phyloP scores from a whole-genome alignment of 2,888 invertebrate genomes.

The Troglohyphantes excavatus region DNA sequence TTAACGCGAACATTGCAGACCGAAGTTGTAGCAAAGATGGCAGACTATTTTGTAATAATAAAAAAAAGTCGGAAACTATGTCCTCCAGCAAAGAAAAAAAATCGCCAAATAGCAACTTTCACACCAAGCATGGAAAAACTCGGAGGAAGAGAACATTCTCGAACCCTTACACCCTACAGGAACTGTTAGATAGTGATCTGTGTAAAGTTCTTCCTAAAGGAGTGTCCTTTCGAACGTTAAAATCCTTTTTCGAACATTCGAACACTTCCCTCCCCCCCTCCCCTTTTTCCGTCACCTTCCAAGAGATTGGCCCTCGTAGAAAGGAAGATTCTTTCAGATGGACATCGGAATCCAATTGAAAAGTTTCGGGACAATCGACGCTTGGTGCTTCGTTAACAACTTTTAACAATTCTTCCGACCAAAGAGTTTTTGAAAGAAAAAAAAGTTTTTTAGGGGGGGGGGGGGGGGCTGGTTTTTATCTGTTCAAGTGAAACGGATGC shows the following conservation, averaged over 20 bases:
- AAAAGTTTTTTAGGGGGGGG: background rate
- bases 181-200: slow-evolving; percentile 61
- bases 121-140: slow-evolving; percentile 45
- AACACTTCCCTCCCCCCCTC: slow-evolving; percentile 13
- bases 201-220: slow-evolving; percentile 52
- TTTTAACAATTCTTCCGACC: slow-evolving; percentile 77
- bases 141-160: background rate
- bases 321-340: slow-evolving; percentile 15
- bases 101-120: slow-evolving; percentile 49
- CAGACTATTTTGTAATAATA: too few species aligned
- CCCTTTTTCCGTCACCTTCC: slow-evolving; percentile 58
- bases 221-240: background rate
- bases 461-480: too few species aligned
- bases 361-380: slow-evolving; percentile 74
- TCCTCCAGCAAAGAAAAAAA: slow-evolving; percentile 38
- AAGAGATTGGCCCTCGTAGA: slow-evolving; percentile 58
- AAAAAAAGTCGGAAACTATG: slow-evolving; percentile 50
- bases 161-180: slow-evolving; percentile 51
- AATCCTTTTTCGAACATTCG: background rate
- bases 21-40: too few species aligned
- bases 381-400: slow-evolving; percentile 76
- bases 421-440: slow-evolving; percentile 21
- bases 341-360: slow-evolving; percentile 76
- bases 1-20: too few species aligned
- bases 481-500: too few species aligned